Evolutionary conservation across 2,888 invertebrate species (phyloP).

Genomic region (Agrochola lychnidis): DNA sequence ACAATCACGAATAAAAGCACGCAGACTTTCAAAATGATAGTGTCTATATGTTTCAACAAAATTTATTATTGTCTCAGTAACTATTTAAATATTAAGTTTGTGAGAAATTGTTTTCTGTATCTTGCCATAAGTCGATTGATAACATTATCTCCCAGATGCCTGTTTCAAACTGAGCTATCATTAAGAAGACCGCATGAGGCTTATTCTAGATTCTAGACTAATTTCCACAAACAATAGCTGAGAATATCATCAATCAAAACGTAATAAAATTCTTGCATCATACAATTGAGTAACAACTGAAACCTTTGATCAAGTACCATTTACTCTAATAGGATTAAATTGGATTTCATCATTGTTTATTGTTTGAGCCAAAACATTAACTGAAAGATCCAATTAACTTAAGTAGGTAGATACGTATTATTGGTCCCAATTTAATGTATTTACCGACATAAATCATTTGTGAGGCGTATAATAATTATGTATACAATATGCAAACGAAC

Average conservation of each 20-base stretch:
- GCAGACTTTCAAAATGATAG: not conserved
- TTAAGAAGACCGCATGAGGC: not conserved
- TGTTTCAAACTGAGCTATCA: not conserved
- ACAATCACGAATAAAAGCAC: not conserved
- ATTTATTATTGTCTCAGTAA: not conserved
- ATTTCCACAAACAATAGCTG: slow-evolving; percentile 14
- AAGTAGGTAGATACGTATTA: slow-evolving; percentile 57
- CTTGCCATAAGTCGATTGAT: not conserved
- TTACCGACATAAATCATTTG: slow-evolving; percentile 60
- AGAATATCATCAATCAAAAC: slow-evolving; percentile 13
- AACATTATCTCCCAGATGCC: not conserved
- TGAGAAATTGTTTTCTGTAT: not conserved
- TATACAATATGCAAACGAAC: slow-evolving; percentile 64
- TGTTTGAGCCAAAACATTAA: slow-evolving; percentile 64
- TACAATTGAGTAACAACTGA: slow-evolving; percentile 24
- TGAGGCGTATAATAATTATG: slow-evolving; percentile 59
- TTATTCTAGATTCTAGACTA: not conserved
- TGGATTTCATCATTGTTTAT: slow-evolving; percentile 58
- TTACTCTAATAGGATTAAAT: slow-evolving; percentile 38
- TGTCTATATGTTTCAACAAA: not conserved
- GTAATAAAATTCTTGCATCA: slow-evolving; percentile 27
- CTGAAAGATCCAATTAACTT: slow-evolving; percentile 65
- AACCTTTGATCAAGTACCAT: slow-evolving; percentile 26
- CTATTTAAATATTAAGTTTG: not conserved
- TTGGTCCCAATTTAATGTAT: slow-evolving; percentile 51